Evolutionary conservation across 2,888 invertebrate genomes (phyloP).

Genomic region (Melieria picta): DNA sequence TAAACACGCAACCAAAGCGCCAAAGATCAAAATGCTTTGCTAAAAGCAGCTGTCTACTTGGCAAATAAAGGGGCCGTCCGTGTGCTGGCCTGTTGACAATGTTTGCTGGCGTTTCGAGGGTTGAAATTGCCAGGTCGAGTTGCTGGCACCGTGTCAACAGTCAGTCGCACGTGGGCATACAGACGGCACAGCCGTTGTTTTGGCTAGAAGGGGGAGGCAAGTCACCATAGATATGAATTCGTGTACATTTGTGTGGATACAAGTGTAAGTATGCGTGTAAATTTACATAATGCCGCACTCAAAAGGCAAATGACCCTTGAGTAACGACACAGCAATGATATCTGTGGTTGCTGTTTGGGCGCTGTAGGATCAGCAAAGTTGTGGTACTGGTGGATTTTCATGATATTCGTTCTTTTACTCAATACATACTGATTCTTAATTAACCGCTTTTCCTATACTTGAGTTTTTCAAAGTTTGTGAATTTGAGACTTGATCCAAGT

Average conservation of each 20-base stretch:
- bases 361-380: background rate
- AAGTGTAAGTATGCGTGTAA: background rate
- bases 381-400: background rate
- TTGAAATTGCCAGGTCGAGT: background rate
- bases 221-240: background rate
- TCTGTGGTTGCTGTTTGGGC: background rate
- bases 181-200: too few relatives aligned
- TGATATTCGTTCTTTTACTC: too few relatives aligned
- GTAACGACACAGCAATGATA: background rate
- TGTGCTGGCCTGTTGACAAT: too few relatives aligned
- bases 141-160: too few relatives aligned
- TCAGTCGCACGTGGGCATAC: too few relatives aligned
- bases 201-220: too few relatives aligned
- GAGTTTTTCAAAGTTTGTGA: too few relatives aligned
- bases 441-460: too few relatives aligned
- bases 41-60: too few relatives aligned
- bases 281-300: background rate
- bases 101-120: background rate
- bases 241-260: background rate
- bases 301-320: constrained; percentile 34
- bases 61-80: too few relatives aligned
- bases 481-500: too few relatives aligned
- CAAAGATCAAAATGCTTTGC: background rate
- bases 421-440: background rate
- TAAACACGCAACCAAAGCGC: constrained; percentile 15